Conservation (phyloP, 92 coral and sea anemone species). For the Parazoanthus swiftii region DNA sequence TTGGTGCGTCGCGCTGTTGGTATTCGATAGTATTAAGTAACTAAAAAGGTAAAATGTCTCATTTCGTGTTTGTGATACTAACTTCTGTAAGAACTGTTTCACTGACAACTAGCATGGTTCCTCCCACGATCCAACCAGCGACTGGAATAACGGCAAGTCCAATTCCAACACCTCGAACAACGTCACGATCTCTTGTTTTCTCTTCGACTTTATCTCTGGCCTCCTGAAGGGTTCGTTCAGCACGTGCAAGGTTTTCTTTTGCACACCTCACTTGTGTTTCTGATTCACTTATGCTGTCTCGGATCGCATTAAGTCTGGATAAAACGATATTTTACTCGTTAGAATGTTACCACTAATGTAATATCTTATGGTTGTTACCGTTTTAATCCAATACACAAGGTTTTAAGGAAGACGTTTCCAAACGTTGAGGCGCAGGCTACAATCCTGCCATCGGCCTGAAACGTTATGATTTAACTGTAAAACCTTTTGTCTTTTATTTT, state of each 20-base stretch:
- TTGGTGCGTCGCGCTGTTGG: too few relatives aligned
- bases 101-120: neutral
- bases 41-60: too few relatives aligned
- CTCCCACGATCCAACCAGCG: constrained; percentile 26
- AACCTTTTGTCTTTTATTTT: too few relatives aligned
- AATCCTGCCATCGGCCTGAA: too few relatives aligned
- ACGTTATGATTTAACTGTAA: too few relatives aligned
- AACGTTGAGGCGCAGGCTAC: too few relatives aligned
- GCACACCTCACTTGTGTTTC: neutral
- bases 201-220: neutral
- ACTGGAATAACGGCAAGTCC: neutral
- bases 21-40: too few relatives aligned
- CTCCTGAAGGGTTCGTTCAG: neutral
- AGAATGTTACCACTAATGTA: too few relatives aligned
- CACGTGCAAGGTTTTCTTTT: neutral
- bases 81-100: neutral
- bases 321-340: neutral
- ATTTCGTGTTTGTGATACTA: neutral
- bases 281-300: neutral
- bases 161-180: neutral
- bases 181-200: neutral
- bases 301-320: neutral
- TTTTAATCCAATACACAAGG: too few relatives aligned
- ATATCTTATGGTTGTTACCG: too few relatives aligned
- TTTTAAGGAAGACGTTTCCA: too few relatives aligned